Conservation (phyloP, 2,113 vertebrate genomes). For the Smithornis capensis region DNA sequence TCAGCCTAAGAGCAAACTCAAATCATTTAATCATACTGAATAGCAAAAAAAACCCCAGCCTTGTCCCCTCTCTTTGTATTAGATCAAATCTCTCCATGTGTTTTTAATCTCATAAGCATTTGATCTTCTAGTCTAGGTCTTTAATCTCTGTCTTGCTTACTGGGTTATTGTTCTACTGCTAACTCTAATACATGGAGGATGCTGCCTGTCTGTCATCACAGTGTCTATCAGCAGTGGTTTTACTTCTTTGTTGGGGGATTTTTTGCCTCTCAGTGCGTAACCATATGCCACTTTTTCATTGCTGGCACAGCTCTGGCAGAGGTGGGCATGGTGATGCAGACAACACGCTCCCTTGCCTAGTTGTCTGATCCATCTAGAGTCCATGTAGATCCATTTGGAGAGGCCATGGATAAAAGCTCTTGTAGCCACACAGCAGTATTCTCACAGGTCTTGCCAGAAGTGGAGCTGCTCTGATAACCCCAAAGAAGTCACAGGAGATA, state of each 20-base stretch:
- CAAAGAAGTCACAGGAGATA: neutral
- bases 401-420: neutral
- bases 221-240: neutral
- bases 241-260: neutral
- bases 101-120: neutral
- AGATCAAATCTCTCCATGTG: neutral
- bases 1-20: neutral
- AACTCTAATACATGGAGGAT: neutral
- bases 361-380: neutral
- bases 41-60: neutral
- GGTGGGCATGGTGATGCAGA: neutral
- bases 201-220: too few species aligned
- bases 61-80: neutral
- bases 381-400: neutral
- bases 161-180: neutral
- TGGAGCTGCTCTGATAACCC: neutral
- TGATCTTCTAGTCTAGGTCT: neutral
- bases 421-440: neutral
- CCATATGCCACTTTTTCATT: neutral
- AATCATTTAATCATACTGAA: neutral
- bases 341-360: neutral
- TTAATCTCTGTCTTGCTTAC: neutral
- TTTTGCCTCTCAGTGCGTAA: neutral
- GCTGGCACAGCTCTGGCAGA: neutral
- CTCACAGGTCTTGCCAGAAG: neutral